Conservation (phyloP, 2,113 vertebrate species). For the Cyprinodon tularosa region DNA sequence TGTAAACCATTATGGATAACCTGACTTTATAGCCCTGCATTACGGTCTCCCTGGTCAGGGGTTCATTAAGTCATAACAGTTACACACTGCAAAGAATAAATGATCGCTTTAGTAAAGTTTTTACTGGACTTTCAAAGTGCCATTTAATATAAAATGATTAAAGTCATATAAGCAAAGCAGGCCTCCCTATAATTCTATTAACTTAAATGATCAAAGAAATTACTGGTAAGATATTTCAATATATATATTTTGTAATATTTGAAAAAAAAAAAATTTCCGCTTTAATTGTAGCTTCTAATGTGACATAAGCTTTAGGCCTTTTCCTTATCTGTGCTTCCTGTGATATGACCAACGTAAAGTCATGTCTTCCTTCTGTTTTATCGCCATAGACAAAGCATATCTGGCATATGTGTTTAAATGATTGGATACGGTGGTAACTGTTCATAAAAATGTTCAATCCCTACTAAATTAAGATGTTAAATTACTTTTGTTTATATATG, state of each 20-base stretch:
- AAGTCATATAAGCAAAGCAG: background rate
- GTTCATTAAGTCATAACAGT: background rate
- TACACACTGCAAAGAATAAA: background rate
- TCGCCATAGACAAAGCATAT: no score
- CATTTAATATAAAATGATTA: background rate
- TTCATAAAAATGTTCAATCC: no score
- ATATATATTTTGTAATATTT: background rate
- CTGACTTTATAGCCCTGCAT: background rate
- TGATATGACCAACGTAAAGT: background rate
- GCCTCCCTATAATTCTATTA: background rate
- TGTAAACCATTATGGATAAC: constrained; percentile 28
- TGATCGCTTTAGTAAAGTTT: background rate
- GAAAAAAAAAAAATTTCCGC: no score
- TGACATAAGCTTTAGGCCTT: background rate
- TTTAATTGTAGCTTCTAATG: background rate
- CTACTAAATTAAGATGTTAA: no score
- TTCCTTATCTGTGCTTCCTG: background rate
- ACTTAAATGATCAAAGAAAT: background rate
- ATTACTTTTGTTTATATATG: no score
- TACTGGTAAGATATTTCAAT: background rate
- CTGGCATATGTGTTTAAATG: no score
- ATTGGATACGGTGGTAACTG: no score
- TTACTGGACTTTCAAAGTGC: background rate
- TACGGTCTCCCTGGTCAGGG: background rate
- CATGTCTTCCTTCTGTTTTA: background rate